A percentile compares a stretch with the other conserved stretches of the same genome.
phyloP scores from a whole-genome alignment of 2,113 vertebrate genomes.

The Vanacampus margaritifer region DNA sequence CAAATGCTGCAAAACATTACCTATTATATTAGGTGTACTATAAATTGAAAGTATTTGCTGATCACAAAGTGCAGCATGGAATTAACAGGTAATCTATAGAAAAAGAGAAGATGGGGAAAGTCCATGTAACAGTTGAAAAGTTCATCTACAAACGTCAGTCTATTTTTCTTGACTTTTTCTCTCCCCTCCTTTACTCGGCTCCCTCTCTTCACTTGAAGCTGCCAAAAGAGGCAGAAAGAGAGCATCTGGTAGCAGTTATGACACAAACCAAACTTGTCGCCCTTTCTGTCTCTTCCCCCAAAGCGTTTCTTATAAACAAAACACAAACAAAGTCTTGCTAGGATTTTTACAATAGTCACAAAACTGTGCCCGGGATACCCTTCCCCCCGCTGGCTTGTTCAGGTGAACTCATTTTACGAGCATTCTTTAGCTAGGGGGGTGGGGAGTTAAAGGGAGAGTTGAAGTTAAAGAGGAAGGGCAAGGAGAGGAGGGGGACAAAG shows the following conservation, averaged over 20 bases:
- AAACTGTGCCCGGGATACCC: constrained; percentile 56
- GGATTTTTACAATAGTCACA: constrained; percentile 71
- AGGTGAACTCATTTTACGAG: constrained; percentile 75
- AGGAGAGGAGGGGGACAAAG: constrained; percentile 49
- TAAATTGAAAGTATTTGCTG: background rate
- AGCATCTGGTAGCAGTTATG: constrained; percentile 79
- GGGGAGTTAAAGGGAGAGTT: constrained; percentile 68
- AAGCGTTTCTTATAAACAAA: constrained; percentile 67
- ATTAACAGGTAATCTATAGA: constrained; percentile 1
- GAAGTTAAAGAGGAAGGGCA: constrained; percentile 67
- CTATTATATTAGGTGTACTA: too few species aligned
- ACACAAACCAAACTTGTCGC: constrained; percentile 67
- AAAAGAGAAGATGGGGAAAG: constrained; percentile 18
- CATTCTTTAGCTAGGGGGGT: constrained; percentile 73
- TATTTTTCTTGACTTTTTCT: constrained; percentile 42
- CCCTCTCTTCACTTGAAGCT: constrained; percentile 37
- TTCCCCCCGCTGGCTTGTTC: constrained; percentile 71
- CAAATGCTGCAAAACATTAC: too few species aligned
- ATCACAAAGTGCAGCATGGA: background rate
- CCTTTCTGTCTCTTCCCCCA: constrained; percentile 41
- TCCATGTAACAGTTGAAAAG: constrained; percentile 52
- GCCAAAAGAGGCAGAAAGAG: constrained; percentile 49
- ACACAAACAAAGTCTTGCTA: constrained; percentile 72
- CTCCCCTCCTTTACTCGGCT: constrained; percentile 27
- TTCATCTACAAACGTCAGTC: constrained; percentile 59